Evolutionary conservation across 1,140 invertebrate species (phyloP).

Genomic region (Octopus sinensis): DNA sequence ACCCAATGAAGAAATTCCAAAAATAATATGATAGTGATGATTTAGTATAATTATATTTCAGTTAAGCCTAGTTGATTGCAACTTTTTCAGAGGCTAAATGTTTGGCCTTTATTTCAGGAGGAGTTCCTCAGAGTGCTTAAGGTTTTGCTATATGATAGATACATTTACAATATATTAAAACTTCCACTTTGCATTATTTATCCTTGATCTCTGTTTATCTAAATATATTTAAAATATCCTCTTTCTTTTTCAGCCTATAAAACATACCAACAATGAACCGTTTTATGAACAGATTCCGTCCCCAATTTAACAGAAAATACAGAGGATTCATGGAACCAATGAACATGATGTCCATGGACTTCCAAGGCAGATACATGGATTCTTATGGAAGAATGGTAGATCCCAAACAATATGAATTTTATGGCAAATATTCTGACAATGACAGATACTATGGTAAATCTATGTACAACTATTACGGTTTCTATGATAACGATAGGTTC

Average conservation of each 20-base stretch:
- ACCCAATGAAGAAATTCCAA: too few relatives aligned
- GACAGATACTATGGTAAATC: slow-evolving; percentile 6
- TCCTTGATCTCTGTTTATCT: too few relatives aligned
- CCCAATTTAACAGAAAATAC: background rate
- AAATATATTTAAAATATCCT: background rate
- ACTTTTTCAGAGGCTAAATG: too few relatives aligned
- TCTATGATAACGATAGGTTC: background rate
- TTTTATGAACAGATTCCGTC: slow-evolving; percentile 5
- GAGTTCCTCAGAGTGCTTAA: too few relatives aligned
- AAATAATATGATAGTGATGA: too few relatives aligned
- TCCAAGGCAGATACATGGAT: slow-evolving; percentile 7
- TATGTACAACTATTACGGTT: background rate
- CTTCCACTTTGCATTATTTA: too few relatives aligned
- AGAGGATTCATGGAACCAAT: slow-evolving; percentile 1
- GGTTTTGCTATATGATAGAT: too few relatives aligned
- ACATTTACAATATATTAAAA: too few relatives aligned
- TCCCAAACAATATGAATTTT: background rate
- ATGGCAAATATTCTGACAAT: background rate
- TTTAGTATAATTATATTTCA: too few relatives aligned
- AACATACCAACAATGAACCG: background rate
- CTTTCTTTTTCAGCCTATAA: background rate
- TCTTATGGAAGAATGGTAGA: background rate
- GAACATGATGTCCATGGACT: background rate
- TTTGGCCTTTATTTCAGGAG: too few relatives aligned
- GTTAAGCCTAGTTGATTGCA: too few relatives aligned